Conservation (phyloP, 2,797 vertebrate genomes). For the Sebastes reedi region DNA sequence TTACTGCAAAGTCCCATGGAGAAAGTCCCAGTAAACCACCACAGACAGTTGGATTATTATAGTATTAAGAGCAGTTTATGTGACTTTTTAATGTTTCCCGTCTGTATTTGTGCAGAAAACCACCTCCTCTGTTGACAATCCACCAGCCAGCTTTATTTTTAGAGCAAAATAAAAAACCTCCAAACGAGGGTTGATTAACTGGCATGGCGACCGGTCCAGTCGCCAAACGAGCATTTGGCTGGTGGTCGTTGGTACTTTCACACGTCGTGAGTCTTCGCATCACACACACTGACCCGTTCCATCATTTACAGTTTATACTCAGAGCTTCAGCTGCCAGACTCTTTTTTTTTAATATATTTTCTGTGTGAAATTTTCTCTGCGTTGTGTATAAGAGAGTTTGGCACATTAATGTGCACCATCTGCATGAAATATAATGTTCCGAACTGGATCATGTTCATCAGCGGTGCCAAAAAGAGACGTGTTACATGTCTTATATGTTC, state of each 20-base stretch:
- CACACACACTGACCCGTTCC: background rate
- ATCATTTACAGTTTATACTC: background rate
- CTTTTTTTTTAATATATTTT: background rate
- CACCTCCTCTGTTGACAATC: background rate
- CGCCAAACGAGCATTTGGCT: conserved; percentile 19
- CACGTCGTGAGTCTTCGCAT: background rate
- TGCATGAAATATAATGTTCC: background rate
- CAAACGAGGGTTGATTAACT: background rate
- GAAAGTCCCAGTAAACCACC: background rate
- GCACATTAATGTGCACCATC: background rate
- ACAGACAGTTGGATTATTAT: background rate
- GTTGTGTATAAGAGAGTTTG: background rate
- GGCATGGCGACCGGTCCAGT: background rate
- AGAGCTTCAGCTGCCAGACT: conserved; percentile 9
- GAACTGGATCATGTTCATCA: background rate
- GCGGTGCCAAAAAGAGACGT: background rate
- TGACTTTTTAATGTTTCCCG: background rate
- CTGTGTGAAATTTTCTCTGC: background rate
- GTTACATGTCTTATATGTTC: background rate
- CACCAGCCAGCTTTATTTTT: background rate
- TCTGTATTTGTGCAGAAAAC: background rate
- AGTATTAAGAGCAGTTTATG: background rate
- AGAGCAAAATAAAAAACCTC: background rate
- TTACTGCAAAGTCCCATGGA: background rate
- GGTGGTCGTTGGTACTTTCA: conserved; percentile 1